Percentiles rank a stretch among this genome's conserved stretches.
These are phyloP conservation scores for Pteria penguin DNA, from an alignment of 2,888 invertebrate genomes.

Conservation along the genomic window DNA sequence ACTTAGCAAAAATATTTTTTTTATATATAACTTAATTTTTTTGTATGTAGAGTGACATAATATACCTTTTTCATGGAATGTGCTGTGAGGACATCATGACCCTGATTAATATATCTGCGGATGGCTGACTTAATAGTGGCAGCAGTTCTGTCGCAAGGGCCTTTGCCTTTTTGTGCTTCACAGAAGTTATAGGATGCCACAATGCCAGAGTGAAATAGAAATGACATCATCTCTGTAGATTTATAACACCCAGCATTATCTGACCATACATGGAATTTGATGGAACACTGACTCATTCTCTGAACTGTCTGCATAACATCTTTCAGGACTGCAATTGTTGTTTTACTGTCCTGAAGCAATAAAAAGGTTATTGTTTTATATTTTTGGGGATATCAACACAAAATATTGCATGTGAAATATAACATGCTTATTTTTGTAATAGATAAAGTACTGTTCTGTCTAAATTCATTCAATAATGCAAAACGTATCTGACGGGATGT, in stretches of 20 bases:
- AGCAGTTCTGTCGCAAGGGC: conserved; percentile 12
- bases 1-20: no score
- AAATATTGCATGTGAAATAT: conserved; percentile 8
- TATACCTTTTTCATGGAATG: conserved; percentile 20
- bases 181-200: conserved; percentile 9
- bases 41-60: no score
- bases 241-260: conserved; percentile 22
- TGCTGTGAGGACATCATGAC: conserved; percentile 22
- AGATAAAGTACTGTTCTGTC: no score
- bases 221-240: conserved; percentile 9
- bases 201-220: neutral
- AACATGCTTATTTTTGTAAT: conserved; percentile 12
- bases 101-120: conserved; percentile 18
- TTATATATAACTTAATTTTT: no score
- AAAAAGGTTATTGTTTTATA: no score
- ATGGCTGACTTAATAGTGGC: conserved; percentile 19
- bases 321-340: neutral
- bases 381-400: no score
- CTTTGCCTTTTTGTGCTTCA: conserved; percentile 19
- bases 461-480: no score
- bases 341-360: conserved; percentile 6
- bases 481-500: no score
- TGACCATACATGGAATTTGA: conserved; percentile 18
- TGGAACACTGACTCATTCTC: neutral
- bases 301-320: conserved; percentile 17